Evolutionary conservation across 2,888 invertebrate species (phyloP), one percentile per base, ranked within the genome.

Genomic region (Halocaridina rubra): DNA sequence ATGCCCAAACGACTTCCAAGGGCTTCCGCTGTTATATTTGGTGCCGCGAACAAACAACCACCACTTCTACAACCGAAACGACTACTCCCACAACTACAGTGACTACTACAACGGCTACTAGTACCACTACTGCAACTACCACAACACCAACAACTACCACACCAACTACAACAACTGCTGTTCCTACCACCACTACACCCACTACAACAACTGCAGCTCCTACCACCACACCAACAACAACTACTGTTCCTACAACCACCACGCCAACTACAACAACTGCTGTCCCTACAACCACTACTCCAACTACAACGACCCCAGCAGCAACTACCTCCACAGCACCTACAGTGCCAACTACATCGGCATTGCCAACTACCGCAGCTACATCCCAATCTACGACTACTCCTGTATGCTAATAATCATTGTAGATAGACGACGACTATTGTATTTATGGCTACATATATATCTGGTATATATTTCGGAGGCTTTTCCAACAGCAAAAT

Each of bases 1-100:
- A 85, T 71, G n/a, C 33, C 10, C 2, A 53, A 0, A 76, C 27
- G 16, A 76, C 29, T 16, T 76, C 75, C 59, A 16, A 22, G n/a
- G 85, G 85, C 29, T 85, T 71, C 80, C 69, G 85, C n/a, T 85
- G 85, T 30, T 80, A 80, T 61, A 76, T 85, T 61, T 80, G 85
- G 85, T 85, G 85, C 57, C 64, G 67, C 24, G 39, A 30, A 3
- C 53, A 69, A 59, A 29, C 81, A 5, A 81, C 75, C 19, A 80
- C 80, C 3, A 80, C 80, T 8, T n/a, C 78, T 5, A n/a, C 74
- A 5, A 53, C 72, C 1, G 5, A 74, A 1, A 75, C 81, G 10
- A 53, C 75, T 3, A 53, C 75, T 8, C 13, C 53, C 16, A 22
- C 75, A 3, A 33, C 75, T 4, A 74, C 74, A 0, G 13, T 22